Evolutionary conservation across 2,113 vertebrate species (phyloP).

Genomic region (Microtus richardsoni): DNA sequence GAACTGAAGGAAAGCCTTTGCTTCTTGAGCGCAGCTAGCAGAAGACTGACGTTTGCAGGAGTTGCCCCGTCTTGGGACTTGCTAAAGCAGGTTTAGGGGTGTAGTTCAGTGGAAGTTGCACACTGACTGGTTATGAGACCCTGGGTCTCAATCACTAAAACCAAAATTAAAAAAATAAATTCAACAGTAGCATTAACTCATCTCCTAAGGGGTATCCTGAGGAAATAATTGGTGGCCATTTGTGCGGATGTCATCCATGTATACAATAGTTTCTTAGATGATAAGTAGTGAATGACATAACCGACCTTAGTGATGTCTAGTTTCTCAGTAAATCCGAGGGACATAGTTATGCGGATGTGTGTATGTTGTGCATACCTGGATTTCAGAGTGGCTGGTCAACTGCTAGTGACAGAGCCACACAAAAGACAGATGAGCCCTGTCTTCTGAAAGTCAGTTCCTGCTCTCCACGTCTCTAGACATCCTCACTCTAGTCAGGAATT

Average conservation of each 20-base stretch:
- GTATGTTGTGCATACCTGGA: not conserved
- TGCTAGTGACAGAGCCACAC: not conserved
- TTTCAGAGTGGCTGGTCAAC: constrained; percentile 28
- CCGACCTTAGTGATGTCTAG: not conserved
- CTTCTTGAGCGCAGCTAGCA: not conserved
- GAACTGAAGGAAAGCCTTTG: not conserved
- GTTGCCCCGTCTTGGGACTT: not conserved
- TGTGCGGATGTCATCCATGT: not conserved
- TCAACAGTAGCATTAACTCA: not conserved
- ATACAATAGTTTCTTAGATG: not conserved
- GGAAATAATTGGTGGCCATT: not conserved
- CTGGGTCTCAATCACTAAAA: not conserved
- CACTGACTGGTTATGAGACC: not conserved
- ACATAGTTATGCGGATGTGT: not conserved
- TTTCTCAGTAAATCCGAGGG: not conserved
- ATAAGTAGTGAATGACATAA: not conserved
- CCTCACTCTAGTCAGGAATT: constrained; percentile 84
- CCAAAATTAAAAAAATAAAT: not conserved
- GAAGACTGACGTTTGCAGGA: not conserved
- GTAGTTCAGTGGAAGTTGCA: not conserved
- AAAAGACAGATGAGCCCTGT: constrained; percentile 66
- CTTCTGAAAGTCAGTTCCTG: constrained; percentile 81
- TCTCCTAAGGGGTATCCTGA: not conserved
- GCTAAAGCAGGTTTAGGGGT: not conserved
- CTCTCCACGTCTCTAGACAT: constrained; percentile 84